Evolutionary conservation across 2,888 invertebrate genomes (phyloP), one percentile per base, ranked within the genome.

Genomic region (Ceraclea dissimilis): DNA sequence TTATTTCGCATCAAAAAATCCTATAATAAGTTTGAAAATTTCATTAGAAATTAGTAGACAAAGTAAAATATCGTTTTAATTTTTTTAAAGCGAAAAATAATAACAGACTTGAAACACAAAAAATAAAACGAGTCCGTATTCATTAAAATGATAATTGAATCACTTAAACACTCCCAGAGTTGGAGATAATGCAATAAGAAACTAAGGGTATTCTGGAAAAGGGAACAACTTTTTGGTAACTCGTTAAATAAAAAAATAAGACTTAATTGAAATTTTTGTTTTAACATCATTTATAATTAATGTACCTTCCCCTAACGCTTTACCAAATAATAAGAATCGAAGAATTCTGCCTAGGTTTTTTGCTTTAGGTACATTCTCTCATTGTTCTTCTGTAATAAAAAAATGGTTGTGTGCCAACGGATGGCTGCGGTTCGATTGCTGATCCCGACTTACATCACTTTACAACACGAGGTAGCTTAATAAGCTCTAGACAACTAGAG

Each of bases 111-210:
- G n/a, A 13, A 13, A 39, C 2, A 39, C 16, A 39, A 39, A 39
- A 39, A 39, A 13, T 16, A 39, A 39, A 39, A 39, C 13, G 39
- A 39, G 39, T 39, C 39, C 13, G 39, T n/a, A 31, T 39, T 39
- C 39, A 39, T 39, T 39, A 39, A 39, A 39, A 39, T 39, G 39
- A 39, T 39, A 39, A 39, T 39, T 39, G 39, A 39, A 39, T 39
- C 39, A 39, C 39, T 39, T 39, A 39, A 39, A 39, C 39, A 39
- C 39, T 39, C n/a, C 39, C 39, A 16, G 39, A 39, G 39, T 39
- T 16, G 13, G 39, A 26, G 39, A 39, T 39, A 39, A 39, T 39
- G 39, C 16, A 39, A 39, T 39, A 39, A 39, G 39, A 16, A 39
- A 8, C 39, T 39, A 39, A 39, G 39, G 13, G n/a, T 39, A 39